Conservation (phyloP, 2,113 vertebrate genomes). For the Ailuropoda melanoleuca region DNA sequence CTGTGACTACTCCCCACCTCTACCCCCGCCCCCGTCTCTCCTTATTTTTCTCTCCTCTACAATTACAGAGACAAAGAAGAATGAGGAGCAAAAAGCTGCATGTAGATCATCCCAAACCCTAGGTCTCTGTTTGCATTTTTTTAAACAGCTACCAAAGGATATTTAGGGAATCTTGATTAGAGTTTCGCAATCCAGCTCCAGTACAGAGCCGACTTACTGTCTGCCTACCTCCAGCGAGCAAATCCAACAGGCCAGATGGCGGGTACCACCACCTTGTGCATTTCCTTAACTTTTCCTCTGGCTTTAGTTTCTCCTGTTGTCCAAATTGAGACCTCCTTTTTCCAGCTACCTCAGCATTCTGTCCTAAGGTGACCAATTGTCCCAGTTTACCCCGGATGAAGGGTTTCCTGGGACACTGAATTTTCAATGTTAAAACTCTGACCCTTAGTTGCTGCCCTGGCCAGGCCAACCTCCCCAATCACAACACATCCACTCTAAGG, state of each 20-base stretch:
- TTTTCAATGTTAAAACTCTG: neutral
- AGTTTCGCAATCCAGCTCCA: neutral
- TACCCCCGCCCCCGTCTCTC: neutral
- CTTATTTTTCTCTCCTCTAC: neutral
- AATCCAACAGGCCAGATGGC: neutral
- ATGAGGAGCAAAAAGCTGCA: neutral
- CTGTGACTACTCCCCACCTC: neutral
- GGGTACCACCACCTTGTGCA: neutral
- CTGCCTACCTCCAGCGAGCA: rapidly evolving
- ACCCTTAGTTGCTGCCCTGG: neutral
- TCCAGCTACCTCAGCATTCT: neutral
- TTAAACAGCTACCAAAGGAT: neutral
- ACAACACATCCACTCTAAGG: too few relatives aligned
- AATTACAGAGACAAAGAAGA: neutral
- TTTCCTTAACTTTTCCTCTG: neutral
- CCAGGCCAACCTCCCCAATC: neutral
- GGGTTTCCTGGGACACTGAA: neutral
- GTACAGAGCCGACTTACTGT: neutral
- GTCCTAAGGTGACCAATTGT: neutral
- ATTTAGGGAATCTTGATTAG: neutral
- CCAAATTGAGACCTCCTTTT: neutral
- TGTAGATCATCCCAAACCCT: neutral
- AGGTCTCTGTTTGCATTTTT: neutral
- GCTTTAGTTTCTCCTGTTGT: neutral
- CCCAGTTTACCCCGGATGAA: neutral